A percentile compares a stretch with the other conserved stretches of the same genome.
Evolutionary conservation across 2,797 vertebrate genomes (phyloP).

Genomic region (Stomatorhinus walkeri): DNA sequence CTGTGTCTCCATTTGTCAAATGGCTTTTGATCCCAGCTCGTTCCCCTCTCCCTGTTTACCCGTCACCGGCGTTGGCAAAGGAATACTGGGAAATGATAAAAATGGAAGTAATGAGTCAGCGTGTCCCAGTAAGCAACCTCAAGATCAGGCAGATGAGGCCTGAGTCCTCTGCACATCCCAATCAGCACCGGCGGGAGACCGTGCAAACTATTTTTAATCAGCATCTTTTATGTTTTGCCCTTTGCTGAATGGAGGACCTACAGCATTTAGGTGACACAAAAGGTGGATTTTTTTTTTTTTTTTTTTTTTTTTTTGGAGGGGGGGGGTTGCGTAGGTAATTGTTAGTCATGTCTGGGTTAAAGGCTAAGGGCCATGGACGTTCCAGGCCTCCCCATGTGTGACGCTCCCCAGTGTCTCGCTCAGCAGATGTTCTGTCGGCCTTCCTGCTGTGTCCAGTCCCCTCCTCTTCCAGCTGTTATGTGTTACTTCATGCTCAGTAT

Average conservation of each 20-base stretch:
- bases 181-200: conserved; percentile 37
- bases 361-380: conserved; percentile 43
- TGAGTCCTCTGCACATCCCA: conserved; percentile 37
- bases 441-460: conserved; percentile 42
- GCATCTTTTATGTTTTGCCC: conserved; percentile 18
- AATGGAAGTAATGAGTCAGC: conserved; percentile 40
- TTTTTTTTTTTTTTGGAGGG: background rate
- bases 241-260: conserved; percentile 19
- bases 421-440: conserved; percentile 45
- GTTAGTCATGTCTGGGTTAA: conserved; percentile 40
- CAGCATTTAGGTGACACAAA: background rate
- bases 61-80: conserved; percentile 3
- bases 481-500: background rate
- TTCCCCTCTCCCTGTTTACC: conserved; percentile 12
- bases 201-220: conserved; percentile 12
- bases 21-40: background rate
- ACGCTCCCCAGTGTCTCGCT: conserved; percentile 48
- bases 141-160: conserved; percentile 33
- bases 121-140: conserved; percentile 36
- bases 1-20: conserved; percentile 30
- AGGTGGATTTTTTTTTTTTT: background rate
- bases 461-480: conserved; percentile 34
- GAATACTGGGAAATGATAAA: conserved; percentile 30
- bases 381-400: conserved; percentile 49
- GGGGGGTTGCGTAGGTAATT: conserved; percentile 32